Conservation (phyloP, 2,888 invertebrate species). For the Byasa hedistus region DNA sequence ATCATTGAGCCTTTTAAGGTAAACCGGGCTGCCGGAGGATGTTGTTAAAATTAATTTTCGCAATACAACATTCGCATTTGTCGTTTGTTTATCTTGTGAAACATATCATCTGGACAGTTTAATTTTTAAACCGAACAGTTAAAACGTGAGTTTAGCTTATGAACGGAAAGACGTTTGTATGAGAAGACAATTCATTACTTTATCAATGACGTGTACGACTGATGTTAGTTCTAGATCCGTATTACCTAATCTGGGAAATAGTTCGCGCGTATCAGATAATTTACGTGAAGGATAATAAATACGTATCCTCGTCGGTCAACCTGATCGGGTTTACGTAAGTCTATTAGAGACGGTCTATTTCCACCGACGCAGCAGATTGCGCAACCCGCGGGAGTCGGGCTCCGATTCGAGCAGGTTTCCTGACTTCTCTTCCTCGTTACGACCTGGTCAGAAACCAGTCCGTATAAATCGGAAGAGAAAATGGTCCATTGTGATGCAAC, state of each 20-base stretch:
- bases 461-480: conserved; percentile 43
- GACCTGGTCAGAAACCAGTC: conserved; percentile 34
- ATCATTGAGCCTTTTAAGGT: conserved; percentile 35
- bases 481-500: conserved; percentile 57
- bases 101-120: neutral
- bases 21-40: conserved; percentile 35
- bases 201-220: no score
- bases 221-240: no score
- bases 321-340: conserved; percentile 21
- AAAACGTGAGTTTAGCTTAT: no score
- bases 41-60: conserved; percentile 24
- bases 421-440: conserved; percentile 53
- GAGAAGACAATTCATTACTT: no score
- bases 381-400: conserved; percentile 33
- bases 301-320: conserved; percentile 11
- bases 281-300: conserved; percentile 14
- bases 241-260: no score
- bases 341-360: conserved; percentile 28
- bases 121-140: conserved; percentile 1
- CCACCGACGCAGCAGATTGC: conserved; percentile 35
- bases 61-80: conserved; percentile 13
- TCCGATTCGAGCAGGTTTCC: conserved; percentile 40
- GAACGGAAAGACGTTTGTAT: no score
- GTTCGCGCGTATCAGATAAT: no score
- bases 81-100: conserved; percentile 20